These are phyloP conservation scores for Dynastes hyllus DNA, from an alignment of 2,888 invertebrate genomes.

Conservation along the genomic window DNA sequence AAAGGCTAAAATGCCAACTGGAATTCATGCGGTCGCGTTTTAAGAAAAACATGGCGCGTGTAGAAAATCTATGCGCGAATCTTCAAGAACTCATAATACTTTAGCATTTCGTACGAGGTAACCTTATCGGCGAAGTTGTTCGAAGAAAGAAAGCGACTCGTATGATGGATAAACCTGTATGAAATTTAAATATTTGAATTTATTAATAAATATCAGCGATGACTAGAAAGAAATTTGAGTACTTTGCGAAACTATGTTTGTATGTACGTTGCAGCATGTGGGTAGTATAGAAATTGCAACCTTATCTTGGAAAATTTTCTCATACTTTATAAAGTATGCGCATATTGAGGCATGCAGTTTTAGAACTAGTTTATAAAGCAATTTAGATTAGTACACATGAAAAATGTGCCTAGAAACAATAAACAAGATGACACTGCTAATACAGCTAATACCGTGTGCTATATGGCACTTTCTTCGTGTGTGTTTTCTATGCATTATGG, in stretches of 20 bases:
- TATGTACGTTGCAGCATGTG: too few species aligned
- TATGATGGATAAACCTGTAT: not conserved
- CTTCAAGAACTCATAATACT: not conserved
- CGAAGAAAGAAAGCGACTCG: not conserved
- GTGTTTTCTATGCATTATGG: too few species aligned
- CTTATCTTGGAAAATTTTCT: too few species aligned
- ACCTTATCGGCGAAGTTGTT: not conserved
- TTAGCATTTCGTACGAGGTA: constrained; percentile 9
- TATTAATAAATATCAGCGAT: not conserved
- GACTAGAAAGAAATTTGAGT: not conserved
- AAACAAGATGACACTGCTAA: too few species aligned
- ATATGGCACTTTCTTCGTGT: too few species aligned
- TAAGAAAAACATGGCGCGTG: not conserved
- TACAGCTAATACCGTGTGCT: too few species aligned
- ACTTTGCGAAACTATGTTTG: not conserved
- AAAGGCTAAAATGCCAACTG: not conserved
- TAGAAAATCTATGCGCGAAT: not conserved
- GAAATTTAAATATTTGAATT: constrained; percentile 6
- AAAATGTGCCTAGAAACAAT: too few species aligned
- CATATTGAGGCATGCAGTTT: too few species aligned
- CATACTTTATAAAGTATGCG: too few species aligned
- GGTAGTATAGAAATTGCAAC: too few species aligned
- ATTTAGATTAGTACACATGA: too few species aligned
- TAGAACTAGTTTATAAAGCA: too few species aligned
- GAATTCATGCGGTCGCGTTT: not conserved